Evolutionary conservation across 2,888 invertebrate species (phyloP), one percentile per base, ranked within the genome.

Genomic region (Prenolepis imparis): DNA sequence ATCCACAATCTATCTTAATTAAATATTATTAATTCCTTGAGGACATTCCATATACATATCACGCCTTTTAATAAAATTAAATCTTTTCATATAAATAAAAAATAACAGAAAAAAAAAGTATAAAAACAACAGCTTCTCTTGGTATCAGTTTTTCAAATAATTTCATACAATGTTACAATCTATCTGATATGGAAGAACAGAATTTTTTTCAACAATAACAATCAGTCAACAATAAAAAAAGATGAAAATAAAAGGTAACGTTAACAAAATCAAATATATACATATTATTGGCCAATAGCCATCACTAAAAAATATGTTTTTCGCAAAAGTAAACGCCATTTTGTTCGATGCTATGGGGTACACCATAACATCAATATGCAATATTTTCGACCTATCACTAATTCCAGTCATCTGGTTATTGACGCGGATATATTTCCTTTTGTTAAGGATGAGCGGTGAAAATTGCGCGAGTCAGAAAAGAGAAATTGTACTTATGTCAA

Each of bases 361-460:
- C 24, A 52, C 36, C 12, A 39, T 66, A 66, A 66, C n/a, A 18
- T 39, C 18, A 64, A 39, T 39, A 12, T 52, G 28, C 36, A 48
- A 36, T 77, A 77, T 67, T 67, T 77, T 67, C 5, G 39, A 21
- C 9, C 28, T n/a, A 75, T 36, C 63, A 63, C 48, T 75, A 75
- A 77, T 66, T 66, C 15, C 57, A 57, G 57, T 72, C 18, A 24
- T 28, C 55, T 39, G 3, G n/a, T 66, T 66, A 77, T 75, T 36
- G 55, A 55, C n/a, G 24, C n/a, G 39, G 12, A 44, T 44, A 1
- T n/a, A 52, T 52, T 64, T 64, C 3, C 1, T 44, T 18, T 67
- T 15, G 66, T 67, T 36, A 39, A 21, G 1, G 15, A n/a, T 6
- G n/a, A 39, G 28, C 41, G 9, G 3, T 41, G 3, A 15, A 57